A percentile compares a stretch with the other conserved stretches of the same genome.
Evolutionary conservation across 2,888 invertebrate genomes (phyloP).

Genomic region (Meloe dianella): DNA sequence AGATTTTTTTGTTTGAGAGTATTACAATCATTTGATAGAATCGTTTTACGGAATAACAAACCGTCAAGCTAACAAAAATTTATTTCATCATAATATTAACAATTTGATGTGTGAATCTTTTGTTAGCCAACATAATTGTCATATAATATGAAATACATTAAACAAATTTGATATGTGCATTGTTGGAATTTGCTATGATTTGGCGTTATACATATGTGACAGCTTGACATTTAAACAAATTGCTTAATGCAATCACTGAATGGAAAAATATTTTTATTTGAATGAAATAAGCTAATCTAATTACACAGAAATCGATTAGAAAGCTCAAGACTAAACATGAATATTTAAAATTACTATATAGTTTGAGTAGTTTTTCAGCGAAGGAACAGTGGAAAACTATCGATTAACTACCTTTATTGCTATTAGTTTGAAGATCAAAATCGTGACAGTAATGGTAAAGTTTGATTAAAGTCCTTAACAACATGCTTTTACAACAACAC

Average conservation of each 20-base stretch:
- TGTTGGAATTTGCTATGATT: not conserved
- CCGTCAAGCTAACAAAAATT: not conserved
- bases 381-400: not conserved
- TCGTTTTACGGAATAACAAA: not conserved
- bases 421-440: conserved; percentile 8
- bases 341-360: not conserved
- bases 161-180: not conserved
- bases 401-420: conserved; percentile 1
- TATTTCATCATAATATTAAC: not conserved
- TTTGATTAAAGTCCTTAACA: conserved; percentile 1
- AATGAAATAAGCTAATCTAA: not conserved
- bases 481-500: not conserved
- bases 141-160: not conserved
- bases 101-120: not conserved
- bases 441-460: conserved; percentile 12
- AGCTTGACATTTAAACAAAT: not conserved
- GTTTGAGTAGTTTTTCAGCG: not conserved
- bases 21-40: not conserved
- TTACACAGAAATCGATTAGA: not conserved
- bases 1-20: not conserved
- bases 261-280: not conserved
- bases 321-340: not conserved
- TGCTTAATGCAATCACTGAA: not conserved
- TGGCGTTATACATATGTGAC: not conserved
- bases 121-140: not conserved